Evolutionary conservation across 2,888 invertebrate species (phyloP).

Genomic region (Heliothis peltigera): DNA sequence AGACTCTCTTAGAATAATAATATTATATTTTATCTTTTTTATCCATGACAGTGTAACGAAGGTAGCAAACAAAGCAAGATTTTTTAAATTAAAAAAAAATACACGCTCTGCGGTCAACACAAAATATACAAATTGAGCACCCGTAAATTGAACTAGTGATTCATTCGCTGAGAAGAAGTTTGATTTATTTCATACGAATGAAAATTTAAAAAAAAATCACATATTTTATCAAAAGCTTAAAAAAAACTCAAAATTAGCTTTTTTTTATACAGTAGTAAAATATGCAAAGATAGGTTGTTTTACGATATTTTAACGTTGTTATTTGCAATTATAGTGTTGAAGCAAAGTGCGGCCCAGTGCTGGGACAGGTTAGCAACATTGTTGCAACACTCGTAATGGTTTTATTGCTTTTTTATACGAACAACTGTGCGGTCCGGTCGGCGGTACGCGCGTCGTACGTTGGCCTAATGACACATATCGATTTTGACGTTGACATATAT

Average conservation of each 20-base stretch:
- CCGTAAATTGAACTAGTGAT: too few relatives aligned
- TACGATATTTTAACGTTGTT: constrained; percentile 33
- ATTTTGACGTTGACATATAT: neutral
- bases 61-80: too few relatives aligned
- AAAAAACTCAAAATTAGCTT: neutral
- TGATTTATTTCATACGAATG: too few relatives aligned
- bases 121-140: too few relatives aligned
- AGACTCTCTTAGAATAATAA: too few relatives aligned
- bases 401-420: constrained; percentile 74
- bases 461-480: constrained; percentile 73
- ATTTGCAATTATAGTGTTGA: constrained; percentile 31
- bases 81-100: too few relatives aligned
- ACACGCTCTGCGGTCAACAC: too few relatives aligned
- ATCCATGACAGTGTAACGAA: too few relatives aligned
- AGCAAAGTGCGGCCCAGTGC: constrained; percentile 69
- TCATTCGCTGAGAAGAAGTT: too few relatives aligned
- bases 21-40: too few relatives aligned
- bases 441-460: constrained; percentile 63
- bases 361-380: constrained; percentile 79
- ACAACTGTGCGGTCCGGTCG: constrained; percentile 69
- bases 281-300: constrained; percentile 31
- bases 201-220: too few relatives aligned
- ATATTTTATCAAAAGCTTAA: neutral
- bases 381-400: constrained; percentile 77
- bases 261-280: constrained; percentile 5